These are phyloP conservation scores for Calephelis virginiensis DNA, from an alignment of 1,140 invertebrate genomes.

Conservation along the genomic window DNA sequence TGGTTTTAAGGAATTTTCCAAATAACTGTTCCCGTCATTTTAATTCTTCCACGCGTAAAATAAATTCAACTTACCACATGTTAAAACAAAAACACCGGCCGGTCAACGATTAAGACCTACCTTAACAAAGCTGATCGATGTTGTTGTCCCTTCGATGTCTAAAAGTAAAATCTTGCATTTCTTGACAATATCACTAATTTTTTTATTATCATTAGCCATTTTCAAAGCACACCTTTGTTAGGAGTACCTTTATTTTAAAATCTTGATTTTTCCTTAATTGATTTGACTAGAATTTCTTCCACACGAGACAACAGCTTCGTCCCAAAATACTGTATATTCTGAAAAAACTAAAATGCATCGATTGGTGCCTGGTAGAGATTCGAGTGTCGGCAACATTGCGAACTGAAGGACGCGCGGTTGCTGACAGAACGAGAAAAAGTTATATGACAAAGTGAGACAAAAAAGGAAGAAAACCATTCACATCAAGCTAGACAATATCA, in stretches of 20 bases:
- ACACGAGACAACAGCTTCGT: slow-evolving; percentile 61
- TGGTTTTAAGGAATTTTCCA: neutral
- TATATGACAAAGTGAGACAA: slow-evolving; percentile 49
- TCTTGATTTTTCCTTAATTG: slow-evolving; percentile 44
- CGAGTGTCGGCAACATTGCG: slow-evolving; percentile 44
- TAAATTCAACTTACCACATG: slow-evolving; percentile 44
- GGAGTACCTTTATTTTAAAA: slow-evolving; percentile 48
- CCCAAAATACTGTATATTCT: slow-evolving; percentile 41
- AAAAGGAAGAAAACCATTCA: slow-evolving; percentile 59
- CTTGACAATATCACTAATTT: slow-evolving; percentile 67
- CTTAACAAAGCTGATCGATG: slow-evolving; percentile 78
- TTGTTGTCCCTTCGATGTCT: slow-evolving; percentile 76
- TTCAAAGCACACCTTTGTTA: slow-evolving; percentile 46
- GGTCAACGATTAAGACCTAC: slow-evolving; percentile 71
- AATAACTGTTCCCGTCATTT: neutral
- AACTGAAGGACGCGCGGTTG: slow-evolving; percentile 49
- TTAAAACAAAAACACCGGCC: slow-evolving; percentile 72
- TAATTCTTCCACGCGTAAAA: slow-evolving; percentile 2
- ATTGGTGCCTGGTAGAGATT: slow-evolving; percentile 42
- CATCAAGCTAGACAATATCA: slow-evolving; percentile 55
- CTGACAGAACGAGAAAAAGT: slow-evolving; percentile 48
- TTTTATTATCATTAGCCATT: slow-evolving; percentile 69
- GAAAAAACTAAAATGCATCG: slow-evolving; percentile 64
- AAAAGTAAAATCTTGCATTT: slow-evolving; percentile 73
- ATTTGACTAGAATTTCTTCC: slow-evolving; percentile 67